Evolutionary conservation across 2,113 vertebrate genomes (phyloP), one percentile per base, ranked within the genome.

Genomic region (Oryzias woworae): DNA sequence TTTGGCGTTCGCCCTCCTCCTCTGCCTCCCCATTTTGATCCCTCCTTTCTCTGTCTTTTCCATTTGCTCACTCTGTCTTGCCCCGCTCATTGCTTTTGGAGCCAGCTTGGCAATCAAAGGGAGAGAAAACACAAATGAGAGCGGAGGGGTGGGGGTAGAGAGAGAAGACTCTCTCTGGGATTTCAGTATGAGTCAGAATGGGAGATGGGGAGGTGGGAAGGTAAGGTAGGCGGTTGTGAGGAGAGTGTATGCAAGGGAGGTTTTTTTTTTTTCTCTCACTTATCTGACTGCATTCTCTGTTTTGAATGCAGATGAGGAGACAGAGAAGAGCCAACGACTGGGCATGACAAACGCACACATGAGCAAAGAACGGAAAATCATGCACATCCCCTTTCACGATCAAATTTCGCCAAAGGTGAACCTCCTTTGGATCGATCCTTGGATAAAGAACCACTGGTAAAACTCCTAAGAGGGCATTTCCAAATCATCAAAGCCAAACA

Each of bases 101-200:
- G 80, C 81, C 83, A 85, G 83, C 81, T 80, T 77, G 72, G 85
- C 85, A 91, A 90, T 91, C 87, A 91, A 88, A 91, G 87, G 73
- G 76, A 87, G 81, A 86, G 87, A 91, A 91, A 88, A 85, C 88
- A 85, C 87, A 90, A 90, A 88, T 89, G 86, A 88, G 89, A 79
- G 76, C 54, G 42, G 57, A 84, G 78, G 71, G 75, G 75, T 57
- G 49, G 42, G 51, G 45, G 36, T 3, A 49, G 45, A 17, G 17
- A 46, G 50, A 60, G 62, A 62, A 49, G 75, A 58, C 62, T 75
- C 87, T 86, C 81, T 61, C 86, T 85, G 90, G 88, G 90, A 86
- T 87, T 88, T 89, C 85, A 84, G 87, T 82, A 89, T 90, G 89
- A 92, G 89, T 91, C 88, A 93, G 85, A 90, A 82, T 67, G 79